These are phyloP conservation scores for Plotosus lineatus DNA, from an alignment of 2,113 vertebrate genomes.

Conservation along the genomic window DNA sequence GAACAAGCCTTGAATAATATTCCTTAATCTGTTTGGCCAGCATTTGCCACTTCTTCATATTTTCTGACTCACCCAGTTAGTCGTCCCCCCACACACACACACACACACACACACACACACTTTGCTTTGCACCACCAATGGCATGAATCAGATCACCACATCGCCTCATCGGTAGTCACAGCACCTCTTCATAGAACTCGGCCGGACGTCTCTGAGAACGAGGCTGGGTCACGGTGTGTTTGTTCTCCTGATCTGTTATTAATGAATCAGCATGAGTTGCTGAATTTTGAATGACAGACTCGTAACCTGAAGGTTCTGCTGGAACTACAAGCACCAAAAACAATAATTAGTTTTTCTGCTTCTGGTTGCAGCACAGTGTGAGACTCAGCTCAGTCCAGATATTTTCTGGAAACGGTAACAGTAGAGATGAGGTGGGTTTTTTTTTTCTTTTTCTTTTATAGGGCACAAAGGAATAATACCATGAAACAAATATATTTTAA, in stretches of 20 bases:
- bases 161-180: not conserved
- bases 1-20: not conserved
- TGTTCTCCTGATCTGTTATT: not conserved
- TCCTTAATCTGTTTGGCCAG: conserved; percentile 34
- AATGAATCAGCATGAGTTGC: not conserved
- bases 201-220: conserved; percentile 27
- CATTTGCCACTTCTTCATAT: not conserved
- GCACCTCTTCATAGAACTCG: conserved; percentile 8
- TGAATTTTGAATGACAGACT: conserved; percentile 11
- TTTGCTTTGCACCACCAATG: not conserved
- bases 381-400: not conserved
- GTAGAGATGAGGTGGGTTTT: conserved; percentile 32
- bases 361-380: not conserved
- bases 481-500: conserved; percentile 13
- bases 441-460: conserved; percentile 9
- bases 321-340: conserved; percentile 1
- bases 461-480: conserved; percentile 9
- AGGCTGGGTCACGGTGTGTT: conserved; percentile 11
- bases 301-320: not conserved
- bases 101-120: conserved; percentile 8
- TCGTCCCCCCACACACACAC: not conserved
- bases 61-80: conserved; percentile 9
- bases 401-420: conserved; percentile 11
- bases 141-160: conserved; percentile 5
- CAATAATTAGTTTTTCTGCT: conserved; percentile 27